These are phyloP conservation scores for Dromaius novaehollandiae DNA, from an alignment of 2,113 vertebrate species.

Conservation along the genomic window DNA sequence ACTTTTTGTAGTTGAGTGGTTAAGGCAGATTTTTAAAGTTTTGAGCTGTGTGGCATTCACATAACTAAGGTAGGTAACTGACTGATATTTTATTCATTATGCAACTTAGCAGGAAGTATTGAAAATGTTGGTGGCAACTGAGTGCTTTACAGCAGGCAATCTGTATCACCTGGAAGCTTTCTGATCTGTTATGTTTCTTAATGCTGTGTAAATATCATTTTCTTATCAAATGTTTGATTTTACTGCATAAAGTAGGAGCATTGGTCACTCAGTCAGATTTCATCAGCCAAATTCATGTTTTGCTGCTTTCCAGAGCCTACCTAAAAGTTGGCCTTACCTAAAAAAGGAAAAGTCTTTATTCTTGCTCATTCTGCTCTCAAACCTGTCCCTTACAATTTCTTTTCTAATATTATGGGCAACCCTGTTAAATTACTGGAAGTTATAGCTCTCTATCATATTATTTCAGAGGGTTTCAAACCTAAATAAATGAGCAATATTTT, in stretches of 20 bases:
- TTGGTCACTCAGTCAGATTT: not conserved
- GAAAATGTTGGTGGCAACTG: not conserved
- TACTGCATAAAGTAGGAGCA: not conserved
- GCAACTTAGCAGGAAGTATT: not conserved
- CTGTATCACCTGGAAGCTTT: not conserved
- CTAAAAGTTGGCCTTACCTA: not conserved
- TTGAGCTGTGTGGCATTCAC: not conserved
- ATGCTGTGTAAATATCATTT: not conserved
- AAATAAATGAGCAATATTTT: too few species aligned
- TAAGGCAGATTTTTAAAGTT: constrained; percentile 14
- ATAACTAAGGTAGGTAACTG: not conserved
- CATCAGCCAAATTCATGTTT: not conserved
- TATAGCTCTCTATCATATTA: not conserved
- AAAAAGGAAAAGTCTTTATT: not conserved
- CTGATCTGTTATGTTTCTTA: not conserved
- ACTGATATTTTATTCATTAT: not conserved
- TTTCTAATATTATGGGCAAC: not conserved
- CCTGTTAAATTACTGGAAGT: not conserved
- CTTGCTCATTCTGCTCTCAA: not conserved
- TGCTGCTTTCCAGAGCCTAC: not conserved
- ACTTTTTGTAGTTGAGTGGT: not conserved
- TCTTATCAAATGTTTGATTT: not conserved
- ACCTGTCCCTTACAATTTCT: not conserved
- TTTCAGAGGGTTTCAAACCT: not conserved
- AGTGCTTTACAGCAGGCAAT: not conserved